Evolutionary conservation across 2,113 vertebrate species (phyloP), one percentile per base, ranked within the genome.

Genomic region (Climacteris rufus): DNA sequence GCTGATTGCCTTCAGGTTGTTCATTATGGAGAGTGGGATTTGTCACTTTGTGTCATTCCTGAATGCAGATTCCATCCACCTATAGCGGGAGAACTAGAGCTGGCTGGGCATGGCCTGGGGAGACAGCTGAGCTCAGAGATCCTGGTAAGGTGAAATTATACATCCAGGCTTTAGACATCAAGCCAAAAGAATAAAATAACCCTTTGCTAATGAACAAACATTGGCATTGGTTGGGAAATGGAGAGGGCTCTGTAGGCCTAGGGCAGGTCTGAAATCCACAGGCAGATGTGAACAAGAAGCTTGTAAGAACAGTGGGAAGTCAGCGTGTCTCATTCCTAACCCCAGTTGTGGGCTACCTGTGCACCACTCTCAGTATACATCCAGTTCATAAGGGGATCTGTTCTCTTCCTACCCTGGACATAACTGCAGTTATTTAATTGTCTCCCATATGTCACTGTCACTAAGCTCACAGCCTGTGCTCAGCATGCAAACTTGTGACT

Each of bases 361-460:
- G 72, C 37, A 22, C 10, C 44, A 76, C 66, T 16, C 35, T 3
- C 0, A 1, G n/a, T 40, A 60, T 15, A 53, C 94, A 77, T 30
- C 35, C 75, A 39, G 75, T 31, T 76, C 71, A 35, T 12, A 52
- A 71, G 61, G 49, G 40, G 31, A 79, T 57, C 47, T 79, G 65
- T 59, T 89, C 70, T 82, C 69, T 75, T 60, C 50, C 84, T 84
- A 95, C 60, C 74, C 87, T 82, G 93, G 81, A 31, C 37, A 30
- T 33, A 56, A 71, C 40, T 5, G 13, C 47, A 19, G 57, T 57
- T 82, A 45, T 79, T 94, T 93, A 93, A 75, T 83, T 94, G 89
- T 89, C 89, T 84, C 77, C 83, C 80, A 72, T 89, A 87, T 89
- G 87, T 89, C 95, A 91, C 69, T 95, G 94, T 89, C 91, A 92